Evolutionary conservation across 2,113 vertebrate species (phyloP), one percentile per base, ranked within the genome.

Genomic region (Clinocottus analis): DNA sequence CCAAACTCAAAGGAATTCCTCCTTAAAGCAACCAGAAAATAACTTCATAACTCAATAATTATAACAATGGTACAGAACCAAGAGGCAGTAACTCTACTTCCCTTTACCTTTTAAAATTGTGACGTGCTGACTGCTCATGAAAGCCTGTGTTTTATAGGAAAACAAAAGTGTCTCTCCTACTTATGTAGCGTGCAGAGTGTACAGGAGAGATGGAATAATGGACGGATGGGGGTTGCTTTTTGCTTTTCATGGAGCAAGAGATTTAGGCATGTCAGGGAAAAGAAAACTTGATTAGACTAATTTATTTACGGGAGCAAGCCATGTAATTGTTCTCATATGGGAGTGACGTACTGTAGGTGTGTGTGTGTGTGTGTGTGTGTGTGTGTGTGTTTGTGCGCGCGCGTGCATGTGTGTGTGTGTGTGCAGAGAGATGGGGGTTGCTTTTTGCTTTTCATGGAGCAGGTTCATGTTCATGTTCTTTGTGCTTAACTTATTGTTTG

Each of bases 291-390:
- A 90, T 88, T 77, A 80, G 80, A 67, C 84, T 83, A 72, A 88
- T 88, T 83, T 85, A 85, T 88, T 90, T 82, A 88, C 31, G 2
- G 79, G 84, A 88, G 84, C 77, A 80, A 17, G 33, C 77, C 87
- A 25, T 80, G 82, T 89, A 85, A 80, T 86, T 77, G 77, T 74
- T 91, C 27, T 81, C 86, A 87, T 81, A 82, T 90, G 87, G 27
- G 7, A 47, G 7, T 72, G 79, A 80, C 39, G 47, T 89, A 65
- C 31, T 69, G 63, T 62, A 63, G 59, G 58, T 60, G 60, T 65
- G 27, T 43, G 56, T 23, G 71, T 60, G 45, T 72, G 80, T 66
- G 70, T 35, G 25, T 41, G 55, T 51, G 66, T 41, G 37, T 43
- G 7, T 43, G 37, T 62, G 60, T 23, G 60, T 61, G n/a, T n/a